A percentile compares a stretch with the other conserved stretches of the same genome.
These are phyloP conservation scores for Tetramorium parvispinum DNA, from an alignment of 1,140 invertebrate genomes.

Conservation along the genomic window DNA sequence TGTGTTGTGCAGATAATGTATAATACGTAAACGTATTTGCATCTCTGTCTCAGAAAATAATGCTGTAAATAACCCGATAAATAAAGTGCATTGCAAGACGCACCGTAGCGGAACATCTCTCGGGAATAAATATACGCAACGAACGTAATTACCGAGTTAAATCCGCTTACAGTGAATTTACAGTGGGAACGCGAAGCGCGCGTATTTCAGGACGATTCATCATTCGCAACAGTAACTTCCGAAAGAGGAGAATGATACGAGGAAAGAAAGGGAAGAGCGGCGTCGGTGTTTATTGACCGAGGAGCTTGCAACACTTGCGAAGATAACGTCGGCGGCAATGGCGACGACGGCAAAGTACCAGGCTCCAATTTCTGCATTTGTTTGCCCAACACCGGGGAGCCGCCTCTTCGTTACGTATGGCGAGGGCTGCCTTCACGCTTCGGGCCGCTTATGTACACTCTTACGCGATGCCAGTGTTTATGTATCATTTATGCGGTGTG, in stretches of 20 bases:
- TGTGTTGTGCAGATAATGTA: neutral
- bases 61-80: constrained; percentile 42
- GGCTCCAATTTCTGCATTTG: constrained; percentile 71
- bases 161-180: constrained; percentile 46
- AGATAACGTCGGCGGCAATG: neutral
- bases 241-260: constrained; percentile 1
- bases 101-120: constrained; percentile 16
- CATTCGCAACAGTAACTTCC: constrained; percentile 8
- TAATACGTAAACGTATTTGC: constrained; percentile 39
- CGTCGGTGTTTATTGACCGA: constrained; percentile 59
- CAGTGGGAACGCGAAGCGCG: neutral
- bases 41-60: constrained; percentile 26
- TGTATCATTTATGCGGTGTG: constrained; percentile 72
- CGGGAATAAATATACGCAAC: constrained; percentile 51
- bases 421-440: constrained; percentile 49
- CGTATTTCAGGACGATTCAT: constrained; percentile 21
- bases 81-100: constrained; percentile 33
- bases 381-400: constrained; percentile 62
- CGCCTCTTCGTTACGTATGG: constrained; percentile 61
- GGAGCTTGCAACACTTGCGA: neutral
- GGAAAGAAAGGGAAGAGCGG: neutral
- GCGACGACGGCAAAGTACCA: neutral
- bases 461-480: constrained; percentile 65
- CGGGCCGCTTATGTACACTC: constrained; percentile 65
- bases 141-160: constrained; percentile 50